phyloP scores from a whole-genome alignment of 2,113 vertebrate genomes.

The Bubo bubo region DNA sequence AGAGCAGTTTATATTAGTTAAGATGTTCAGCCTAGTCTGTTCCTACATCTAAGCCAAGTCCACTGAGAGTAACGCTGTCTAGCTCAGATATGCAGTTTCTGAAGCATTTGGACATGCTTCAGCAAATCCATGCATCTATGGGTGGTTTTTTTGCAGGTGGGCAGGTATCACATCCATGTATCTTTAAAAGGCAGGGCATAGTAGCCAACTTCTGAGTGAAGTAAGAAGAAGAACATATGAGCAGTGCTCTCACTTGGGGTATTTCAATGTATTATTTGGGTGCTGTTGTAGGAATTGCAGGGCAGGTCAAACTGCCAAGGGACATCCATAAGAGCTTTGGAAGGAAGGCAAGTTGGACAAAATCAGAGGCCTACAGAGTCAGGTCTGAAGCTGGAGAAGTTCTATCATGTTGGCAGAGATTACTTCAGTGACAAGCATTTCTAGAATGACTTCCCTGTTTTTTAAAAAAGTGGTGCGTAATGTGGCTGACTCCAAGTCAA shows the following conservation, averaged over 20 bases:
- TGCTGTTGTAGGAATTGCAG: not conserved
- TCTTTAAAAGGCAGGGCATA: not conserved
- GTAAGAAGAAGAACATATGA: not conserved
- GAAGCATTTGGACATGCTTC: not conserved
- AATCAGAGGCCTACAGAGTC: not conserved
- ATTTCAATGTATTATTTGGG: not conserved
- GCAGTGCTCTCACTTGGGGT: not conserved
- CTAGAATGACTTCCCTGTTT: not conserved
- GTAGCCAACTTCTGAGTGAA: not conserved
- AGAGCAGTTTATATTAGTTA: not conserved
- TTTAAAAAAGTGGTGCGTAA: not conserved
- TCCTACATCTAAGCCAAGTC: not conserved
- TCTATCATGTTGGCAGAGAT: fast-evolving
- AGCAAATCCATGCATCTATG: not conserved
- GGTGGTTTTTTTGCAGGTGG: not conserved
- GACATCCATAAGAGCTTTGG: not conserved
- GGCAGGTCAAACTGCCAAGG: not conserved
- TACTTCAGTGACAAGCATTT: not conserved
- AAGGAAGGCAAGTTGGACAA: not conserved
- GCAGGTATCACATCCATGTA: not conserved
- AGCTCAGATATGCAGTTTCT: not conserved
- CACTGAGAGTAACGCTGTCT: not conserved
- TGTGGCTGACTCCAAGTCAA: not conserved
- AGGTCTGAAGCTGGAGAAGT: not conserved
- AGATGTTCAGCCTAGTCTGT: not conserved